Base-by-base conservation (phyloP, 2,113 vertebrate species). In the Clarias gariepinus region DNA sequence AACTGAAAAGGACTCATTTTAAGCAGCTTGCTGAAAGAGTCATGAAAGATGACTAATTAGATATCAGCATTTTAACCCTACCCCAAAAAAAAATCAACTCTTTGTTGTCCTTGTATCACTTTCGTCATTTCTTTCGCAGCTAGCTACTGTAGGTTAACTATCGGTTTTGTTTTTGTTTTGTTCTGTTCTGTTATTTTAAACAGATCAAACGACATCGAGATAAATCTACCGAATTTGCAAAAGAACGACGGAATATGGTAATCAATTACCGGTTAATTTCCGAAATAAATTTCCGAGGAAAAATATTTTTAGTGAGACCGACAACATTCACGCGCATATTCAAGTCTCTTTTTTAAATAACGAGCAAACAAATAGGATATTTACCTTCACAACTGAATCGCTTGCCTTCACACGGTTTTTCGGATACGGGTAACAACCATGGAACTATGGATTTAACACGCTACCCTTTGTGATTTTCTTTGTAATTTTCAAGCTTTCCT, bases 361-460 rank as follows among this genome's bases (percentile, higher is more conserved):
- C 10, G 52, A 57, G 25, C 52, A 53, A 30, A 78, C 15, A 57
- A 80, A 86, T 12, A n/a, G 23, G 33, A 21, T 36, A 16, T 73
- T 86, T 86, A 86, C 85, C 85, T 86, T 81, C 58, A 60, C 19
- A 69, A 47, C 18, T 71, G 64, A 61, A 86, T 60, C 55, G 78
- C 23, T 52, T 81, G 36, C 15, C 66, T 73, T 61, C 85, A 63
- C 53, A 15, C 25, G 10, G 55, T 28, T 71, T 81, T 58, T 78
- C 47, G 13, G 36, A 68, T 5, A 30, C 47, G 13, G 1, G 3
- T 25, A 11, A 3, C 21, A n/a, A 4, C 57, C 12, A n/a, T 25
- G 1, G 18, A 53, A 10, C 30, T 18, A 47, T n/a, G 18, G 19
- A n/a, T 6, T 85, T n/a, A 36, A 78, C 18, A 10, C 84, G 11